Percentiles rank a stretch among this genome's conserved stretches.
These are phyloP conservation scores for Drosophila acutilabella DNA, from an alignment of 2,888 invertebrate species.

Conservation along the genomic window DNA sequence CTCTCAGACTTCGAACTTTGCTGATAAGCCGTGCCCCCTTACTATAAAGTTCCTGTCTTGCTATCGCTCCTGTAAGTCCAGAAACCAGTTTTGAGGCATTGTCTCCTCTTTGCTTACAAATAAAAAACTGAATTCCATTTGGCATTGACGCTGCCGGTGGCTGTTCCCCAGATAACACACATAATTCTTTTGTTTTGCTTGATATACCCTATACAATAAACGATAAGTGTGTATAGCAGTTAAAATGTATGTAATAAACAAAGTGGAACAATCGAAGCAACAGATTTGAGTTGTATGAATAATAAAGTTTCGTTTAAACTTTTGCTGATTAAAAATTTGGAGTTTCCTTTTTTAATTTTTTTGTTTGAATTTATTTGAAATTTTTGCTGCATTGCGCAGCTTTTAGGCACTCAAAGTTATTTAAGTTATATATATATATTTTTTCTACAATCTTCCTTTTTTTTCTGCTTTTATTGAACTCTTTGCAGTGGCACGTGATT, in stretches of 20 bases:
- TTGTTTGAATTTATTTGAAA: background rate
- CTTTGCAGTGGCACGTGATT: slow-evolving; percentile 69
- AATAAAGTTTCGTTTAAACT: too few species aligned
- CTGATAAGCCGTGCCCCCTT: slow-evolving; percentile 43
- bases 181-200: slow-evolving; percentile 63
- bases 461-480: slow-evolving; percentile 48
- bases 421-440: slow-evolving; percentile 22
- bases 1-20: slow-evolving; percentile 19
- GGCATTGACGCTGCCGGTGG: slow-evolving; percentile 32
- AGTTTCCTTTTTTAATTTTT: background rate
- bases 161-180: slow-evolving; percentile 46
- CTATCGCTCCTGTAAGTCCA: background rate
- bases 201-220: slow-evolving; percentile 30
- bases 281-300: too few species aligned
- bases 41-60: background rate
- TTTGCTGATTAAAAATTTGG: too few species aligned
- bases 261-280: too few species aligned
- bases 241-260: too few species aligned
- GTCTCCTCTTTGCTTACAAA: slow-evolving; percentile 27
- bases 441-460: background rate
- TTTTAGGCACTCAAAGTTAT: slow-evolving; percentile 47
- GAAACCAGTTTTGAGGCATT: slow-evolving; percentile 47
- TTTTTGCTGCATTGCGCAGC: slow-evolving; percentile 56
- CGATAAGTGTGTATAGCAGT: background rate
- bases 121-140: slow-evolving; percentile 15